A percentile compares a stretch with the other conserved stretches of the same genome.
These are phyloP conservation scores for Phacellophora camtschatica DNA, from an alignment of 30 jellyfish, hydroid and myxozoan species.

Conservation along the genomic window DNA sequence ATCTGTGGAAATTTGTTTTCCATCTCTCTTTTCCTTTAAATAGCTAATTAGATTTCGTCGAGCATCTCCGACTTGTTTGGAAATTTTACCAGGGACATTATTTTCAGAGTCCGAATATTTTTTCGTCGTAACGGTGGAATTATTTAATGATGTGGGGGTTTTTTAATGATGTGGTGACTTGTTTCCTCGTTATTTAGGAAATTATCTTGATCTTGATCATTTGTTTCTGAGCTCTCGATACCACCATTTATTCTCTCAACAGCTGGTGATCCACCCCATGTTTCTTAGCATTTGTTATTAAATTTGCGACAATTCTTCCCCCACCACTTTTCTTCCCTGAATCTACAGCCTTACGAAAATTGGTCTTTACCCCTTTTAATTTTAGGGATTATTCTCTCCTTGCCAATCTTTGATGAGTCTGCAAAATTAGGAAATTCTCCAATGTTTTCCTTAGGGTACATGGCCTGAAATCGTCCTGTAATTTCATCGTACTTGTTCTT, in stretches of 20 bases:
- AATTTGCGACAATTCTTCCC: slow-evolving; percentile 2
- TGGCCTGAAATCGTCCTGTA: not conserved
- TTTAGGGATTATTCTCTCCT: not conserved
- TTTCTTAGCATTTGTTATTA: not conserved
- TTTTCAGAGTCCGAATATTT: too few species aligned
- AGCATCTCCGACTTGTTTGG: not conserved
- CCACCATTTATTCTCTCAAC: slow-evolving; percentile 7
- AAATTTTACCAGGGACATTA: too few species aligned
- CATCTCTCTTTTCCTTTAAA: slow-evolving; percentile 1
- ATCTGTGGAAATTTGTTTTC: not conserved
- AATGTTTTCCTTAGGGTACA: not conserved
- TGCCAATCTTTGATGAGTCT: not conserved
- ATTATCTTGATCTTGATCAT: not conserved
- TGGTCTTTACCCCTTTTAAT: not conserved
- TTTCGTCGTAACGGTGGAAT: too few species aligned
- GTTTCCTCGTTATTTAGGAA: too few species aligned
- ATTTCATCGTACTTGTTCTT: not conserved
- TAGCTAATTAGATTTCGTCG: not conserved
- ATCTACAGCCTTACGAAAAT: slow-evolving; percentile 18
- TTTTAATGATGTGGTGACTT: too few species aligned
- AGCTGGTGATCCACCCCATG: slow-evolving; percentile 35
- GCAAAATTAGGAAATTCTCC: slow-evolving; percentile 3
- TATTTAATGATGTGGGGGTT: too few species aligned
- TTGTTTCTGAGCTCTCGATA: not conserved
- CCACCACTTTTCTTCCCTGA: slow-evolving; percentile 6